A percentile compares a stretch with the other conserved stretches of the same genome.
Conservation (phyloP, 2,888 invertebrate genomes). For the Congeria kusceri region DNA sequence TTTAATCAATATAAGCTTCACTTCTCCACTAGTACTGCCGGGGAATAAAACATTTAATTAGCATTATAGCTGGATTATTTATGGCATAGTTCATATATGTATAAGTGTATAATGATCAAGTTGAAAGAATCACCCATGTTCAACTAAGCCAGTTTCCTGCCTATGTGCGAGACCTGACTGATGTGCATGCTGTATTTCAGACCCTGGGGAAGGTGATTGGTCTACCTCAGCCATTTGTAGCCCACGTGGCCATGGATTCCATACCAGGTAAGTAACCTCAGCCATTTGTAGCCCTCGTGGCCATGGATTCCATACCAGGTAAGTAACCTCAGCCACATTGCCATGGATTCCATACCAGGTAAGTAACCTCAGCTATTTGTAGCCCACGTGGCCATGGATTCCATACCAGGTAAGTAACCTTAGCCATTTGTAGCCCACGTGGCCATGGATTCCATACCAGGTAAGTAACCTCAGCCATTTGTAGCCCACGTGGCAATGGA, state of each 20-base stretch:
- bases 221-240: constrained; percentile 81
- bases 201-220: constrained; percentile 81
- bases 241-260: constrained; percentile 81
- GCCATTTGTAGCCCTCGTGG: constrained; percentile 80
- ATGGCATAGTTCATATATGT: too few relatives aligned
- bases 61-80: too few relatives aligned
- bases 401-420: not conserved
- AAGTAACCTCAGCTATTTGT: not conserved
- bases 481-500: too few relatives aligned
- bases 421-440: too few relatives aligned
- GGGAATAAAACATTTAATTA: too few relatives aligned
- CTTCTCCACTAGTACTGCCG: too few relatives aligned
- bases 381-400: not conserved
- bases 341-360: not conserved
- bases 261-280: constrained; percentile 83
- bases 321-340: constrained; percentile 5
- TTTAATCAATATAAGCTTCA: too few relatives aligned
- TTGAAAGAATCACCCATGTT: too few relatives aligned
- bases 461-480: not conserved
- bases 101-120: too few relatives aligned
- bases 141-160: not conserved
- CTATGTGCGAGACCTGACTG: not conserved
- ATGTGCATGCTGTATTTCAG: constrained; percentile 64
- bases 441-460: not conserved
- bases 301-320: constrained; percentile 83